A percentile compares a stretch with the other conserved stretches of the same genome.
These are phyloP conservation scores for mouse (Mus musculus) DNA, from an alignment of 2,113 vertebrate genomes.

Conservation along the genomic window DNA sequence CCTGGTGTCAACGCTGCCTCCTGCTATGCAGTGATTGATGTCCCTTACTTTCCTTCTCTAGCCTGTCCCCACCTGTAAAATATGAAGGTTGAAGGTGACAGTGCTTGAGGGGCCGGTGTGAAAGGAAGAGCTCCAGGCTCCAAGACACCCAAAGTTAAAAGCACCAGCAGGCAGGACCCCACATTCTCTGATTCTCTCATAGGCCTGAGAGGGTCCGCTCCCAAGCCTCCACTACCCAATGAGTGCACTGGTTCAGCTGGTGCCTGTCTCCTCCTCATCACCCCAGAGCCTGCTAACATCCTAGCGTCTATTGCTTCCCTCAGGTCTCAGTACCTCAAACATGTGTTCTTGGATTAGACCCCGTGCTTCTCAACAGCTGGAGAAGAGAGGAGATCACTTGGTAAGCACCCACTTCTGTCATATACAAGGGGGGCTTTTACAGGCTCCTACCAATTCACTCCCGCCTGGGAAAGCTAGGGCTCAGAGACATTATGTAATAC, in stretches of 20 bases:
- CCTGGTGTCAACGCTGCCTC: background rate
- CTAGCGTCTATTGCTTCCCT: background rate
- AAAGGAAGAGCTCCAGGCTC: background rate
- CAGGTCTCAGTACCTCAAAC: background rate
- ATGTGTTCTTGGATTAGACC: background rate
- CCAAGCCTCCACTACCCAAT: background rate
- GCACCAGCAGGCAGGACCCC: fast-evolving
- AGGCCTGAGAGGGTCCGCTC: background rate
- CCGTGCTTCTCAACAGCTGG: background rate
- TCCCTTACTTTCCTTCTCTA: background rate
- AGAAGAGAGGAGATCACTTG: background rate
- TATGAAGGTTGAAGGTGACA: background rate
- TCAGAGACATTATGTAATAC: background rate
- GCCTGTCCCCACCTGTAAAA: background rate
- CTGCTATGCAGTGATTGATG: background rate
- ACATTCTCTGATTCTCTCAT: background rate
- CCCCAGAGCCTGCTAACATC: background rate
- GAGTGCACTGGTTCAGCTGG: background rate
- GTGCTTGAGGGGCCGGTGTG: background rate
- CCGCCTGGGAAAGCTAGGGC: background rate
- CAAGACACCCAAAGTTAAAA: background rate
- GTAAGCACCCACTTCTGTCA: background rate
- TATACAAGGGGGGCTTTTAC: background rate
- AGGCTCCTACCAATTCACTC: background rate
- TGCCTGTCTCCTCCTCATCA: background rate